Base-by-base conservation (phyloP, 2,113 vertebrate species). In the Pluvianellus socialis region DNA sequence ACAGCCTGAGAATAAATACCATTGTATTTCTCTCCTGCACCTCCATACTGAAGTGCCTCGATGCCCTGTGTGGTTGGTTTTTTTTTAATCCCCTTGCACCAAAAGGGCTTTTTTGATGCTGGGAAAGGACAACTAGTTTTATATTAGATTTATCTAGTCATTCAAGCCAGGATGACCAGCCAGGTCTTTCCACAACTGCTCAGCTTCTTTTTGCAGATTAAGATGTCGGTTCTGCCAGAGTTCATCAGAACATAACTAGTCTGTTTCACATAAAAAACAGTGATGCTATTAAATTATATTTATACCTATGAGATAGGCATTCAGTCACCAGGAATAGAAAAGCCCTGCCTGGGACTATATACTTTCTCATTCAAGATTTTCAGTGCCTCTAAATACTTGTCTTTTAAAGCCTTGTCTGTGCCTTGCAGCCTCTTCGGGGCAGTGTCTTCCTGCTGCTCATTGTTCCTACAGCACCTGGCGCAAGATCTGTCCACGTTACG, bases 1-100 rank as follows among this genome's bases (percentile, higher is more conserved):
- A 63, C 56, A 83, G 79, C 35, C 83, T 83, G 68, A 84, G 76
- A 91, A 56, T n/a, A 92, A 84, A 71, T 4, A 59, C 22, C 16
- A 61, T 68, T 72, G 33, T 72, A 75, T 96, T 94, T 94, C 65
- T 86, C 38, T 72, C 71, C 56, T 45, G 27, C 79, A 73, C 35
- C 22, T 84, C 79, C 21, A 22, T 18, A 5, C 52, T 8, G 15
- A 90, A 26, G 28, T 53, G 16, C 7, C 67, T 80, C 42, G 26
- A 42, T 52, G 32, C 32, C 42, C 65, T 63, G 9, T 21, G 38
- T 28, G 33, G 32, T 59, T 38, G n/a, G n/a, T n/a, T 38, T 38
- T 38, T 82, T 71, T 63, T 21, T 12, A 55, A 63, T 27, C 32
- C 19, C 11, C 52, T 84, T 26, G 33, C 28, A 80, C 30, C 24